Base-by-base conservation (phyloP, 2,113 vertebrate genomes). In the Pheucticus melanocephalus region DNA sequence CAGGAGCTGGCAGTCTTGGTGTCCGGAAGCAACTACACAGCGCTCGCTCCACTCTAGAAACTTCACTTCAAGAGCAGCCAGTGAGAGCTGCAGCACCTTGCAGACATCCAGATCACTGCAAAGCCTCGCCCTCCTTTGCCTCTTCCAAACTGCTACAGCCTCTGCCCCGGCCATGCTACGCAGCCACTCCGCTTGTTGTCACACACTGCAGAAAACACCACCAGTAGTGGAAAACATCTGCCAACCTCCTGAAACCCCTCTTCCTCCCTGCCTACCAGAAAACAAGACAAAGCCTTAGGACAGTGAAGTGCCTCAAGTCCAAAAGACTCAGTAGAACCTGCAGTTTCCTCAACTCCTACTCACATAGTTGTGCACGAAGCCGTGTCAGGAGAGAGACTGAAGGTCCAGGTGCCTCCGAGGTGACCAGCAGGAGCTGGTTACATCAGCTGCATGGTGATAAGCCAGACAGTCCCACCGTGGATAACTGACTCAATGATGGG, bases 1-100 rank as follows among this genome's bases (percentile, higher is more conserved):
- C 99, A 99, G 94, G 99, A 99, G 97, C 97, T 99, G 97, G 99
- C 99, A 2, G 96, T 98, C 39, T 91, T 99, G 97, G 98, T 99
- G 92, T 99, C 99, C 0, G 99, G 99, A 94, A 98, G 94, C 96
- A 98, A 88, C 27, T 61, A 85, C 59, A 39, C 73, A 47, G 64
- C 44, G 12, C 88, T 94, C 60, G 76, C 91, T 82, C 92, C 82
- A 88, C 84, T 95, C 68, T 92, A 92, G 88, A 66, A 92, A 82
- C 56, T 53, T 68, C 2, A 53, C 95, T 60, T 24, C 50, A 37
- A 71, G 69, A 89, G 96, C 95, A 91, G 97, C 93, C 31, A 45
- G 66, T 39, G 48, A 12, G 60, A 95, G 93, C 95, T 96, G 94
- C 92, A 18, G 65, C 82, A 44, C 66, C 85, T 30, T 20, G 89